Evolutionary conservation across 2,113 vertebrate species (phyloP), one percentile per base, ranked within the genome.

Genomic region (Chiloscyllium plagiosum): DNA sequence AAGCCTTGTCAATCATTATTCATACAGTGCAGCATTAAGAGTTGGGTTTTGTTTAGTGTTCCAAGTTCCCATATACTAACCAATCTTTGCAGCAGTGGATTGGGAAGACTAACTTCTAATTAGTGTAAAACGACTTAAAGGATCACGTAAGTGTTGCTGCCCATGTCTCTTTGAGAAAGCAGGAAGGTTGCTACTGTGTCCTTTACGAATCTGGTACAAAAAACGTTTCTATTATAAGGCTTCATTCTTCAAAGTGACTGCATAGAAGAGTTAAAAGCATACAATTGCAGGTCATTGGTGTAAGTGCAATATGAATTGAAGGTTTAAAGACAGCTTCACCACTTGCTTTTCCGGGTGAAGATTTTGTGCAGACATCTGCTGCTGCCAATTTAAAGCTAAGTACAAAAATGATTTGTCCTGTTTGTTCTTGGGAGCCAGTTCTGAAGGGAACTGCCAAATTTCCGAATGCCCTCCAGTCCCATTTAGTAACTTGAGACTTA

Each of bases 171-270:
- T 26, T 72, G 69, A 72, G n/a, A 68, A 72, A 95, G 94, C 89
- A 93, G 66, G 66, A 37, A 66, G 19, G 29, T 89, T 93, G 61
- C 42, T 95, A 95, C 42, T 52, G 37, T 72, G 42, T 6, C 24
- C 26, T 42, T 95, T 52, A 70, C 22, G 94, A 72, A 72, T n/a
- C 89, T 66, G 56, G 61, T 95, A 61, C 17, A 95, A 95, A 95
- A 95, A 72, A 17, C 52, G 47, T 52, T 94, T 94, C 33, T 52
- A 47, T 76, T 13, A 76, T 95, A 95, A 95, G 94, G 94, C 94
- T 95, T 76, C 7, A 72, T 72, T 70, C 12, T 95, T 72, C 68
- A 95, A 70, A 52, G 69, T 70, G 94, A 52, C 94, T 95, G 94
- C 66, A 72, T 95, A 95, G 94, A 95, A 95, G 69, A 52, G 89